phyloP scores from a whole-genome alignment of 1,140 invertebrate genomes.

The Chironomus tepperi region DNA sequence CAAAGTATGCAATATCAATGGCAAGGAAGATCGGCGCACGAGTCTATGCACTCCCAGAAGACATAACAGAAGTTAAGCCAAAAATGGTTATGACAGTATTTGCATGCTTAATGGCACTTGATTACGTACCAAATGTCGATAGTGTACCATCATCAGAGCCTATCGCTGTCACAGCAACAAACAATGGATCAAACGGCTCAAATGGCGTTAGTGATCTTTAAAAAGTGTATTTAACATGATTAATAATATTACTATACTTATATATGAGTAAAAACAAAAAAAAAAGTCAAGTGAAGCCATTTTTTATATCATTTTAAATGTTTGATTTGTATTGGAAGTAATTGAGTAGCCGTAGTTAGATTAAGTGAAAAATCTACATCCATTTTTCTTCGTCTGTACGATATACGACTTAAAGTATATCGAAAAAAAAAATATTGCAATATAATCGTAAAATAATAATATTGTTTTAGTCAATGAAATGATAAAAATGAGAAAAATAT shows the following conservation, averaged over 20 bases:
- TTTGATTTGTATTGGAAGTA: neutral
- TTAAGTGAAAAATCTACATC: too few relatives aligned
- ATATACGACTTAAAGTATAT: too few relatives aligned
- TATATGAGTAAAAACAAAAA: neutral
- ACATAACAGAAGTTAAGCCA: slow-evolving; percentile 94
- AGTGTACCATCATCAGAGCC: slow-evolving; percentile 30
- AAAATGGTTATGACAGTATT: slow-evolving; percentile 99
- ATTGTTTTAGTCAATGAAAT: slow-evolving; percentile 4
- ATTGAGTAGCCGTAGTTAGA: too few relatives aligned
- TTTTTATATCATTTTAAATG: neutral
- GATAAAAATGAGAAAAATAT: neutral
- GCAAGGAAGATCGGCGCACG: slow-evolving; percentile 93
- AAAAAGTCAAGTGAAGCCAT: slow-evolving; percentile 2
- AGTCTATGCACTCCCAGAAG: slow-evolving; percentile 97
- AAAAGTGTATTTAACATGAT: neutral
- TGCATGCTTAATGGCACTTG: slow-evolving; percentile 95
- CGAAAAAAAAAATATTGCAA: too few relatives aligned
- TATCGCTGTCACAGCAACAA: neutral
- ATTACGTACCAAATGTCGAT: slow-evolving; percentile 85
- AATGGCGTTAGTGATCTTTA: slow-evolving; percentile 16
- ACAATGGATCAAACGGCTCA: neutral
- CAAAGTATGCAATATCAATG: slow-evolving; percentile 98
- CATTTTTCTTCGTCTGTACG: too few relatives aligned
- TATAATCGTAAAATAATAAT: neutral
- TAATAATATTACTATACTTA: neutral